These are phyloP conservation scores for Oceanodroma leucorhoa DNA, from an alignment of 2,797 vertebrate genomes.

Conservation along the genomic window DNA sequence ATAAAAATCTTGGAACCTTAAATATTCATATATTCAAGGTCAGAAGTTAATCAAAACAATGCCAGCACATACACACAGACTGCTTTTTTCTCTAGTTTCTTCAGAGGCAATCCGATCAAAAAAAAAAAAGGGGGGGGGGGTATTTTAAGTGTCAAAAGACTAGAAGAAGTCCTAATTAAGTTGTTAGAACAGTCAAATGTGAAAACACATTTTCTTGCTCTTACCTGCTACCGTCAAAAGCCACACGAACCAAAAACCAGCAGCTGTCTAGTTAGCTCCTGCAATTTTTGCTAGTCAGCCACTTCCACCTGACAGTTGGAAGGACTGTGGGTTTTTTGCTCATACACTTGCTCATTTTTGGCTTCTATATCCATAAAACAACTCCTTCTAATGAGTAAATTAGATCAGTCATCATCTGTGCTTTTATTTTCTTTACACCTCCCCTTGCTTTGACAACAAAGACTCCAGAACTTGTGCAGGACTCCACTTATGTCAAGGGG, in stretches of 20 bases:
- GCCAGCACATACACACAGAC: background rate
- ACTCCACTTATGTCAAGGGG: background rate
- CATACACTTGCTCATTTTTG: background rate
- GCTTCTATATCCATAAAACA: background rate
- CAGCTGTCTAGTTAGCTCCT: background rate
- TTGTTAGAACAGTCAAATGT: background rate
- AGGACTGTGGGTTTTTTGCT: background rate
- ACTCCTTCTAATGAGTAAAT: background rate
- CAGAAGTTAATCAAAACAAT: background rate
- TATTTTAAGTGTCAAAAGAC: background rate
- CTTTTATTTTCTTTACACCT: background rate
- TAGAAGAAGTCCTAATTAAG: background rate
- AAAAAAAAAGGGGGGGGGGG: background rate
- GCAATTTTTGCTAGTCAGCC: background rate
- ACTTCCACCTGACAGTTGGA: background rate
- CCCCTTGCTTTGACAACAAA: background rate
- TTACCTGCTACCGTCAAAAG: background rate
- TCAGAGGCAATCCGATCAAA: fast-evolving
- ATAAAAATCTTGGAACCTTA: background rate
- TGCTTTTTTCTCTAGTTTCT: background rate
- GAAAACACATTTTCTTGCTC: background rate
- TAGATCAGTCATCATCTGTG: background rate
- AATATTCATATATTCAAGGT: background rate
- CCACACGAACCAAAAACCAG: background rate
- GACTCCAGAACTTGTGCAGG: background rate